These are phyloP conservation scores for Aculops lycopersici DNA, from an alignment of 1,140 invertebrate species.

Conservation along the genomic window DNA sequence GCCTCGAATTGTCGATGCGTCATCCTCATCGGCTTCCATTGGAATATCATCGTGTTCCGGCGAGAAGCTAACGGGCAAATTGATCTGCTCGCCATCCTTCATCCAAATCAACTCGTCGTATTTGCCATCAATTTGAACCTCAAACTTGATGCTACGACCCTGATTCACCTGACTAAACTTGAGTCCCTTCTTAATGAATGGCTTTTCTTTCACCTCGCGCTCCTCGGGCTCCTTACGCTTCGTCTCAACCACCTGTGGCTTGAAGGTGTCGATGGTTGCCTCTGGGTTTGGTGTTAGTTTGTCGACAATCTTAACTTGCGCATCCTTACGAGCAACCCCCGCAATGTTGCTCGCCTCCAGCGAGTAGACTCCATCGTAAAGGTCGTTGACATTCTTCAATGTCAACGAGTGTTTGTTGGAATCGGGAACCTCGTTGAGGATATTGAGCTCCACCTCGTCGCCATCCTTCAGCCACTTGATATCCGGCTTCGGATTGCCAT, in stretches of 20 bases:
- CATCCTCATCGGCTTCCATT: slow-evolving; percentile 21
- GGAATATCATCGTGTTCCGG: not conserved
- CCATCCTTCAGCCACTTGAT: slow-evolving; percentile 9
- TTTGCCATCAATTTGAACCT: slow-evolving; percentile 6
- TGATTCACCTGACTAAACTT: slow-evolving; percentile 13
- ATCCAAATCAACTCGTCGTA: slow-evolving; percentile 5
- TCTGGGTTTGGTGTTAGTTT: not conserved
- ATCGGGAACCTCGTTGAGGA: not conserved
- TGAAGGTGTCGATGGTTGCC: not conserved
- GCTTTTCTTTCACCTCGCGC: not conserved
- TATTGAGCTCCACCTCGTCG: not conserved
- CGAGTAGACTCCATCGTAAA: slow-evolving; percentile 20
- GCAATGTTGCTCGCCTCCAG: slow-evolving; percentile 19
- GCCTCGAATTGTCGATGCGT: slow-evolving; percentile 30
- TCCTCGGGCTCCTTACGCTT: not conserved
- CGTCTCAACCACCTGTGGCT: not conserved
- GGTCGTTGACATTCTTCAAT: not conserved
- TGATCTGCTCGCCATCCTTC: slow-evolving; percentile 14
- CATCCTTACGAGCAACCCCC: not conserved
- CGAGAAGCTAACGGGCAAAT: slow-evolving; percentile 6
- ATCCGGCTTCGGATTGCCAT: slow-evolving; percentile 3
- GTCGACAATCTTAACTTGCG: not conserved
- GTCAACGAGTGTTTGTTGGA: not conserved
- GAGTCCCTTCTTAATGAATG: not conserved
- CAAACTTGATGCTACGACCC: slow-evolving; percentile 11